Evolutionary conservation across 2,797 vertebrate genomes (phyloP), one percentile per base, ranked within the genome.

Genomic region (Poeciliopsis infans): DNA sequence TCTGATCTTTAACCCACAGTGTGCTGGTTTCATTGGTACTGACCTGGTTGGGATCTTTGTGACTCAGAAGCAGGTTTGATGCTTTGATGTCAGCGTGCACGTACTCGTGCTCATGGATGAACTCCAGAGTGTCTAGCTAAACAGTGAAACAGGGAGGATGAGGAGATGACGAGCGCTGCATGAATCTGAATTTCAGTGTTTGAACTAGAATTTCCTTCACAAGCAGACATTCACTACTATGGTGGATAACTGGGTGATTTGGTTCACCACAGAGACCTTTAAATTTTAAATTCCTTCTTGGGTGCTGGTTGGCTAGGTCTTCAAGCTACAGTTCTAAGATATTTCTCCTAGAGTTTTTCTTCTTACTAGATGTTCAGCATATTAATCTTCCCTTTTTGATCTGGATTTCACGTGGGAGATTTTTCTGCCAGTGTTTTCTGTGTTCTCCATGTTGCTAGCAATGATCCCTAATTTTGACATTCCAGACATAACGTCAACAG

Each of bases 21-120:
- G 1, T 31, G 23, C 51, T 28, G 2, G 18, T 31, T 72, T 74
- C 5, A 45, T 25, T 64, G 45, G 15, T 2, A 92, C 95, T 82
- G 91, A 99, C 98, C 98, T 98, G 97, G 94, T 98, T 96, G 33
- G 97, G 96, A 91, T 97, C 95, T 73, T 93, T 95, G 93, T 97
- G 88, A 91, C 96, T 97, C 90, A 99, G 93, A 68, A 99, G 96
- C 71, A 99, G 97, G 91, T 99, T 99, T 70, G 98, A 97, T 3
- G 98, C 98, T 94, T 99, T 99, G 90, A 99, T 96, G 83, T 99
- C 98, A 16, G 97, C 98, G 0, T 99, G 98, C 20, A 98, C 98
- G 18, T 99, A 99, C 90, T 99, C 98, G 45, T 99, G 97, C 11
- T 99, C 97, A 1, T 99, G 98, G 89, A 98, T 86, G 79, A 97